Evolutionary conservation across 2,113 vertebrate species (phyloP), one percentile per base, ranked within the genome.

Genomic region (Platichthys stellatus): DNA sequence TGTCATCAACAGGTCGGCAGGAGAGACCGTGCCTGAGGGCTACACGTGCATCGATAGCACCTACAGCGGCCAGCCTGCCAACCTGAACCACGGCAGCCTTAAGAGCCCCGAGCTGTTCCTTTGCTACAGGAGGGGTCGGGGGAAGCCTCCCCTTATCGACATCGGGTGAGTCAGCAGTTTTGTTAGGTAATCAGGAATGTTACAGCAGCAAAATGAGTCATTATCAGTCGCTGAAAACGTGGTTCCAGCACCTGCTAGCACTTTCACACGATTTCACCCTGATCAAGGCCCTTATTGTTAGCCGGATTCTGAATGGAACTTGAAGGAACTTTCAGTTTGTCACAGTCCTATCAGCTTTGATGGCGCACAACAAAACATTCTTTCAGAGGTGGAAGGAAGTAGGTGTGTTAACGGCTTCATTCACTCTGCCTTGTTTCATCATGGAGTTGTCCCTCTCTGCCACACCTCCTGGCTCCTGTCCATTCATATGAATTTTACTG

Each of bases 21-120:
- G 98, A 24, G 98, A 99, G 89, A 92, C 95, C 0, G 96, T 97
- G 24, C 98, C 98, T 1, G 97, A 99, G 89, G 98, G 96, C 45
- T 99, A 96, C 59, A 99, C 97, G 3, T 98, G 97, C 85, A 94
- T 99, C 35, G 98, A 99, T 91, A 91, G 86, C 85, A 99, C 98
- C 18, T 95, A 95, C 80, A 96, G 95, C 62, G 96, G 96, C 45
- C 98, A 97, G 84, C 96, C 95, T 26, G 98, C 98, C 84, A 99
- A 99, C 88, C 93, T 99, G 69, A 99, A 99, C 86, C 97, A 98
- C 80, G 98, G 98, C 89, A 99, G 98, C 83, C 93, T 99, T 0
- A 99, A 99, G 93, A 99, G 98, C 85, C 97, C 97, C 23, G 97
- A 99, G 88, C 95, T 99, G 76, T 99, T 97, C 81, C 93, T 99